Percentiles rank a stretch among this genome's conserved stretches.
Evolutionary conservation across 2,888 invertebrate species (phyloP).

Genomic region (Chydorus sphaericus): DNA sequence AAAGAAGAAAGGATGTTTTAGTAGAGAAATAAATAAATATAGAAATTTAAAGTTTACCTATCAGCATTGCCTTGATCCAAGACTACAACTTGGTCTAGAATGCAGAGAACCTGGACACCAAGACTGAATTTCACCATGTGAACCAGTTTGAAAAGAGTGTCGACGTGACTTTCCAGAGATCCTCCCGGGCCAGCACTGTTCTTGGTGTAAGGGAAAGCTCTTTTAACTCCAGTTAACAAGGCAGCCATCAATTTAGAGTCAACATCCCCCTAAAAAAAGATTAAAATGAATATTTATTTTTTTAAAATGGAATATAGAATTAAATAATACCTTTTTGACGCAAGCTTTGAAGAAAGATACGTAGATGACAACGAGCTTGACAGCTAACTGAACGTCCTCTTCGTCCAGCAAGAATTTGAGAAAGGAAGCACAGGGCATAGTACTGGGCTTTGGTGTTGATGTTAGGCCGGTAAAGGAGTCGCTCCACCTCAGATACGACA

Average conservation of each 20-base stretch:
- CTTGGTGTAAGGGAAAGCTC: conserved; percentile 64
- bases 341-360: conserved; percentile 90
- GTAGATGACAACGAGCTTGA: conserved; percentile 74
- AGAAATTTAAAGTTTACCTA: conserved; percentile 38
- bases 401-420: conserved; percentile 63
- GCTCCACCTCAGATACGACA: conserved; percentile 75
- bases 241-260: conserved; percentile 72
- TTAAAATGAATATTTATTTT: no score
- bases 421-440: conserved; percentile 81
- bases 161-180: conserved; percentile 42
- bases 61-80: conserved; percentile 35
- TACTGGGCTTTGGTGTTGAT: conserved; percentile 74
- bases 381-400: conserved; percentile 59
- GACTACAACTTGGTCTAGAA: conserved; percentile 48
- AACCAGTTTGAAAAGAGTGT: conserved; percentile 65
- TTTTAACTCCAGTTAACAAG: conserved; percentile 63
- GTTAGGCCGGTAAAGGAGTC: conserved; percentile 69
- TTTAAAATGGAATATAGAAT: conserved; percentile 18
- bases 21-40: neutral
- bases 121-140: conserved; percentile 61
- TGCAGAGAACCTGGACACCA: conserved; percentile 40
- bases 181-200: conserved; percentile 34
- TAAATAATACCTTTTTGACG: conserved; percentile 50
- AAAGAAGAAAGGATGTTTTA: conserved; percentile 7
- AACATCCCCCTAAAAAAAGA: conserved; percentile 45